Evolutionary conservation across 2,797 vertebrate species (phyloP), one percentile per base, ranked within the genome.

Genomic region (Mormyrops attenuatus): DNA sequence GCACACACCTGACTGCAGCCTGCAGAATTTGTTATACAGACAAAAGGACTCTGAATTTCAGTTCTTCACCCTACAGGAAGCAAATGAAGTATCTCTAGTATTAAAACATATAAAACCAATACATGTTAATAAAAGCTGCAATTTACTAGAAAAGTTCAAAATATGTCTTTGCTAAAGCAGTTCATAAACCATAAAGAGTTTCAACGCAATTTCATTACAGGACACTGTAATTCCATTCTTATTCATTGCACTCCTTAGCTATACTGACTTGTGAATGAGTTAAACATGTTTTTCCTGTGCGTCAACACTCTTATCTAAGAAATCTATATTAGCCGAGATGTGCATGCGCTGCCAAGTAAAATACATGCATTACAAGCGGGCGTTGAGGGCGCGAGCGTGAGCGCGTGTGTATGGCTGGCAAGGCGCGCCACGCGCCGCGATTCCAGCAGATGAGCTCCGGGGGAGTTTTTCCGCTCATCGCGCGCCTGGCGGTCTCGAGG

Each of bases 1-100:
- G 88, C 88, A 86, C 87, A 57, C 88, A 41, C 73, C 49, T 89
- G 80, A 44, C 47, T 20, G 88, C 88, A 20, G 41, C 47, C 82
- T 85, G 41, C 41, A 86, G 8, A 82, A 89, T 85, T 77, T 87
- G 49, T 53, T n/a, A 47, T 89, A 44, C 20, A 87, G 26, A 69
- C 15, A 85, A 60, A 57, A 85, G 22, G 80, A 50, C 52, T 55
- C 22, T 82, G 69, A 60, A 89, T 8, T 20, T 57, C n/a, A 55
- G 80, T 52, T 57, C 38, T 41, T n/a, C 20, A 15, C 52, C 47
- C 13, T 80, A 30, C 69, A 50, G 55, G 52, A 30, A 60, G 20
- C n/a, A 77, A 15, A 52, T 30, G 47, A 77, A 22, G 2, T 52
- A 69, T 20, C 17, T 73, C 3, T 55, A 38, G 20, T 60, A 50